These are phyloP conservation scores for Drosophila diplacantha DNA, from an alignment of 2,888 invertebrate species.

Conservation along the genomic window DNA sequence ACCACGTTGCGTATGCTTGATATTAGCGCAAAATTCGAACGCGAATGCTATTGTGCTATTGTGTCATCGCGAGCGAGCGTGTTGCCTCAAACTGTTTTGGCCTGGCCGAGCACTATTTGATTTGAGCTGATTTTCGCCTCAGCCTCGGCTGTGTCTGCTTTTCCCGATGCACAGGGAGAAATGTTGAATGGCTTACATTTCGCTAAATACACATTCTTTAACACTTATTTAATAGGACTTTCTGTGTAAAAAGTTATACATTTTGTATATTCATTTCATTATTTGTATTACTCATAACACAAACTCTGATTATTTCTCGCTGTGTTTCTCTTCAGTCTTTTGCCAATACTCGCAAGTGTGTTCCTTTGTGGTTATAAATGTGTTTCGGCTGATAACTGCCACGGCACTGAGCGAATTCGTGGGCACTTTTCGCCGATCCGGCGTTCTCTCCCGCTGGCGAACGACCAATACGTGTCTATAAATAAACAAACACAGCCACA, in stretches of 20 bases:
- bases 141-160: constrained; percentile 42
- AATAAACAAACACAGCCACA: constrained; percentile 56
- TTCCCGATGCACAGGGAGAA: constrained; percentile 9
- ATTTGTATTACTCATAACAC: too few species aligned
- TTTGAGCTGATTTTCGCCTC: constrained; percentile 54
- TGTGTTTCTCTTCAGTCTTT: constrained; percentile 40
- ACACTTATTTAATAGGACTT: neutral
- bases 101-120: constrained; percentile 62
- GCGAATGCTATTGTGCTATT: constrained; percentile 49
- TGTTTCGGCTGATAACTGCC: constrained; percentile 59
- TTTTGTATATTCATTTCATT: neutral
- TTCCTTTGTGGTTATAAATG: constrained; percentile 53
- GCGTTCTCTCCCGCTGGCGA: constrained; percentile 41
- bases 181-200: accelerated
- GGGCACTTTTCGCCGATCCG: constrained; percentile 53
- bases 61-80: constrained; percentile 67
- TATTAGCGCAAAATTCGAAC: constrained; percentile 46
- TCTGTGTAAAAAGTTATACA: neutral
- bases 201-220: accelerated
- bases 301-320: neutral
- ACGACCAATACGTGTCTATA: constrained; percentile 57
- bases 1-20: constrained; percentile 64
- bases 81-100: constrained; percentile 69
- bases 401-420: constrained; percentile 28
- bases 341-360: constrained; percentile 33